Conservation (phyloP, 2,888 invertebrate species). For the Acanthosepion pharaonis region DNA sequence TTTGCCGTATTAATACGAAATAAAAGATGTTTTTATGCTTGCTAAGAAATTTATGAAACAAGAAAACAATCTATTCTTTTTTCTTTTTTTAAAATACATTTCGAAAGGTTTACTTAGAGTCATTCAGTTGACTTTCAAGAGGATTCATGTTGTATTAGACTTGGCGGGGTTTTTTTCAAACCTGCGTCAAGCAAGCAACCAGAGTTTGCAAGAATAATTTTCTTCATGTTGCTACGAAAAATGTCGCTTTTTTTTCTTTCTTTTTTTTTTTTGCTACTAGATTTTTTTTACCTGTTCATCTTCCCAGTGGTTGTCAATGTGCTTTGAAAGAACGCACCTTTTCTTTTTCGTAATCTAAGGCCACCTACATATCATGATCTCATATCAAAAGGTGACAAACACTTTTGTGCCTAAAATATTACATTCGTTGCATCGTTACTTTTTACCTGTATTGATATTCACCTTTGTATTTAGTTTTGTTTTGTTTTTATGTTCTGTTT, state of each 20-base stretch:
- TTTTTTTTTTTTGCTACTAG: background rate
- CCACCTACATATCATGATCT: background rate
- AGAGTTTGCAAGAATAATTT: background rate
- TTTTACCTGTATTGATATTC: background rate
- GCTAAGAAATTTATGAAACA: background rate
- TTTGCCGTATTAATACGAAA: background rate
- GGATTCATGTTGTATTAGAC: background rate
- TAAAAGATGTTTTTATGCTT: background rate
- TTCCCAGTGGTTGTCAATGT: background rate
- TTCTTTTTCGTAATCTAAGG: background rate
- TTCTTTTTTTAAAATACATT: background rate
- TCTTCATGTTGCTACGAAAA: background rate
- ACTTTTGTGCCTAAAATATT: background rate
- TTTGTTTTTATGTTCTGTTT: background rate
- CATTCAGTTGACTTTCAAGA: background rate
- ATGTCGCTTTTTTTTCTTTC: background rate
- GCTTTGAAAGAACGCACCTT: background rate
- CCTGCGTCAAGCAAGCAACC: background rate
- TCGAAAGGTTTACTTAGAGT: slow-evolving; percentile 6
- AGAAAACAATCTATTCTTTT: background rate
- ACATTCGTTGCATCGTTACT: background rate
- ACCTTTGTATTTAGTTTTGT: background rate
- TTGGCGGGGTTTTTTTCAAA: background rate
- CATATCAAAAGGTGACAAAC: background rate
- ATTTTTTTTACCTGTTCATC: background rate